phyloP scores from a whole-genome alignment of 2,797 vertebrate species.

The Typhlichthys eigenmanni region DNA sequence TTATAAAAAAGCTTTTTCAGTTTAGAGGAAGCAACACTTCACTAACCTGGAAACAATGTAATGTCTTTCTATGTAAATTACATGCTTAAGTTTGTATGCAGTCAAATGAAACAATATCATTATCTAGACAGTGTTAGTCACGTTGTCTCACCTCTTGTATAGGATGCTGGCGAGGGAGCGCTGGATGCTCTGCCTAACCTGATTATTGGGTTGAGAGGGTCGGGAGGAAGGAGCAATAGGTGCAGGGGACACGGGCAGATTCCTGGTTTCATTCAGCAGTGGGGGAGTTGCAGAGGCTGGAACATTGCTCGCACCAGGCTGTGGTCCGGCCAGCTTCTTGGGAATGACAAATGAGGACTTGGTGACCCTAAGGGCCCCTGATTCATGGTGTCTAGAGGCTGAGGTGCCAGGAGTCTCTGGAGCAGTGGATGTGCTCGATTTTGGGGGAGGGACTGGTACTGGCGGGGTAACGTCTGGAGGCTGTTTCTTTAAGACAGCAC shows the following conservation, averaged over 20 bases:
- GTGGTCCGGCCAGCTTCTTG: slow-evolving; percentile 61
- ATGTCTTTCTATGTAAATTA: too few relatives aligned
- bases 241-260: slow-evolving; percentile 67
- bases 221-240: slow-evolving; percentile 73
- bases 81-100: too few relatives aligned
- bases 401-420: slow-evolving; percentile 47
- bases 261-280: slow-evolving; percentile 55
- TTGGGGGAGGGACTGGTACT: slow-evolving; percentile 49
- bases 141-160: slow-evolving; percentile 86
- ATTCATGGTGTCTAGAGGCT: slow-evolving; percentile 56
- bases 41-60: too few relatives aligned
- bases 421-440: slow-evolving; percentile 32
- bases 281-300: slow-evolving; percentile 16
- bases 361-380: slow-evolving; percentile 58
- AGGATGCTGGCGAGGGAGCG: slow-evolving; percentile 89
- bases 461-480: slow-evolving; percentile 24
- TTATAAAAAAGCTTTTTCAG: too few relatives aligned
- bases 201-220: slow-evolving; percentile 85
- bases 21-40: too few relatives aligned
- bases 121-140: neutral
- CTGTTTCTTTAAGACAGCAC: slow-evolving; percentile 47
- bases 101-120: too few relatives aligned
- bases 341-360: slow-evolving; percentile 66
- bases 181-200: slow-evolving; percentile 93
- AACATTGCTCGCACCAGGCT: slow-evolving; percentile 45